Evolutionary conservation across 2,113 vertebrate genomes (phyloP).

Genomic region (Eulemur macaco): DNA sequence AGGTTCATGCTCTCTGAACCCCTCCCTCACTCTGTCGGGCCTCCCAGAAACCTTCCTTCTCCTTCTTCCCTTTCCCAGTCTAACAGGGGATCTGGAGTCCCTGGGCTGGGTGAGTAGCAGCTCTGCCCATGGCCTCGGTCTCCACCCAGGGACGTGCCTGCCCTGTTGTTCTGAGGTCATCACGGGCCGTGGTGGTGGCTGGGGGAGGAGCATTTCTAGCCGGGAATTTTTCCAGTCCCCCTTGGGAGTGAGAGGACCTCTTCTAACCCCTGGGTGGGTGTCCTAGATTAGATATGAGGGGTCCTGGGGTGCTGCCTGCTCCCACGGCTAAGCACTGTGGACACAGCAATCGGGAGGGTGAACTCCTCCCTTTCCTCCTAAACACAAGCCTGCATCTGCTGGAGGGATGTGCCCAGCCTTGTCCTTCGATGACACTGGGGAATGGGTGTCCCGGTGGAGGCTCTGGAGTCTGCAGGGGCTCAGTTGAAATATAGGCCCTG

Average conservation of each 20-base stretch:
- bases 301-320: background rate
- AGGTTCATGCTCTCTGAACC: background rate
- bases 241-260: background rate
- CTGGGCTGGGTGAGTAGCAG: background rate
- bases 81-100: background rate
- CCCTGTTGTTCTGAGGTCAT: background rate
- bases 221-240: background rate
- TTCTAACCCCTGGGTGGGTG: background rate
- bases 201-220: background rate
- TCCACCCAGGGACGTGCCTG: background rate
- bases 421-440: background rate
- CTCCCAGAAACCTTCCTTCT: background rate
- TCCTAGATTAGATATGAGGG: background rate
- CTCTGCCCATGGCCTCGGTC: background rate
- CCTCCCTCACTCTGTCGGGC: background rate
- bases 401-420: background rate
- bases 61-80: background rate
- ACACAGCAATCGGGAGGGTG: background rate
- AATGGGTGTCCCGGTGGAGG: background rate
- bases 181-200: accelerated
- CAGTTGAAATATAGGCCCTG: background rate
- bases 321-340: background rate
- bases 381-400: background rate
- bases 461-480: background rate
- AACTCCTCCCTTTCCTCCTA: background rate